phyloP scores from a whole-genome alignment of 2,797 vertebrate species.

The Pangasius djambal region DNA sequence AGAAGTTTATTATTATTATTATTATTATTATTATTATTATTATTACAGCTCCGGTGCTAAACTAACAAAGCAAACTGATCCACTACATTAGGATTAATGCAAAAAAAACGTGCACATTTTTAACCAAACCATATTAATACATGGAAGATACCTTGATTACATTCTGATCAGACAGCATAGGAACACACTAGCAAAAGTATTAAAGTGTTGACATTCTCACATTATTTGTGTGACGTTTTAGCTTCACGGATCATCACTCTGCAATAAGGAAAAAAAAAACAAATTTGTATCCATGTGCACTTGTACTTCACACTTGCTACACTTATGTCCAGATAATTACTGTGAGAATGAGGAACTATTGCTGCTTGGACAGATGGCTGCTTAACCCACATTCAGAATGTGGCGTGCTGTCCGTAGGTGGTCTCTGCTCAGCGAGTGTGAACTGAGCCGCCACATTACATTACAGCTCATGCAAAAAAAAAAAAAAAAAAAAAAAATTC shows the following conservation, averaged over 20 bases:
- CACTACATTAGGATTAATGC: no score
- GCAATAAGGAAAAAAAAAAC: background rate
- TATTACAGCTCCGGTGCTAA: no score
- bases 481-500: background rate
- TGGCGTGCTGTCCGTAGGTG: constrained; percentile 24
- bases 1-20: no score
- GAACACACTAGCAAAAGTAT: background rate
- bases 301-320: constrained; percentile 1
- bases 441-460: constrained; percentile 22
- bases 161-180: background rate
- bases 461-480: background rate
- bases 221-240: background rate
- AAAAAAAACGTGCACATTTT: background rate
- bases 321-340: constrained; percentile 38
- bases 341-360: constrained; percentile 33
- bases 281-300: background rate
- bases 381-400: constrained; percentile 45
- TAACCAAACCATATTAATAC: background rate
- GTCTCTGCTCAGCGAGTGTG: constrained; percentile 11
- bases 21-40: no score
- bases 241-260: background rate
- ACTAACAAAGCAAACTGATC: background rate
- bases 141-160: background rate
- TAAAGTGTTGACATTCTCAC: background rate
- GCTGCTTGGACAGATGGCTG: constrained; percentile 48